Conservation (phyloP, 2,113 vertebrate genomes). For the Montifringilla adamsi region DNA sequence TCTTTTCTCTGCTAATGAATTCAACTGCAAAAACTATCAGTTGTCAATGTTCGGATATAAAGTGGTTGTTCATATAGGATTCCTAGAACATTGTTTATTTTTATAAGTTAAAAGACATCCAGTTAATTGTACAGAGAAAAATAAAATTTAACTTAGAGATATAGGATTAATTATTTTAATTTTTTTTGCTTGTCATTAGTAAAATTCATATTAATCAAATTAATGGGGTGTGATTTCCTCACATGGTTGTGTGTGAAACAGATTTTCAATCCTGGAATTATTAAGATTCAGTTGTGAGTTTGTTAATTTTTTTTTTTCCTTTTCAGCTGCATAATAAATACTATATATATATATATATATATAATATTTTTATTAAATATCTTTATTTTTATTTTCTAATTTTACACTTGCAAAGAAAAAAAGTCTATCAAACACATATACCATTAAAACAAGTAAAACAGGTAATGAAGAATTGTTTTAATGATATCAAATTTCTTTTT, state of each 20-base stretch:
- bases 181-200: not conserved
- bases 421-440: not conserved
- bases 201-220: not conserved
- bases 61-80: not conserved
- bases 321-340: not conserved
- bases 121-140: not conserved
- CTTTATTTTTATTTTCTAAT: not conserved
- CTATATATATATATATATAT: not conserved
- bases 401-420: not conserved
- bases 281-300: not conserved
- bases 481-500: not conserved
- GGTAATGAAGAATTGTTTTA: not conserved
- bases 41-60: not conserved
- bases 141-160: not conserved
- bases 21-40: not conserved
- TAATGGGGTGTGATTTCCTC: not conserved
- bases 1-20: not conserved
- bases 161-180: not conserved
- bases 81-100: not conserved
- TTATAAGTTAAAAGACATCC: not conserved
- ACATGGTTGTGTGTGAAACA: not conserved
- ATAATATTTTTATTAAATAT: not conserved
- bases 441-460: not conserved
- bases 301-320: not conserved
- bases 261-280: not conserved